phyloP scores from a whole-genome alignment of 2,113 vertebrate species.

The Galbula dea region DNA sequence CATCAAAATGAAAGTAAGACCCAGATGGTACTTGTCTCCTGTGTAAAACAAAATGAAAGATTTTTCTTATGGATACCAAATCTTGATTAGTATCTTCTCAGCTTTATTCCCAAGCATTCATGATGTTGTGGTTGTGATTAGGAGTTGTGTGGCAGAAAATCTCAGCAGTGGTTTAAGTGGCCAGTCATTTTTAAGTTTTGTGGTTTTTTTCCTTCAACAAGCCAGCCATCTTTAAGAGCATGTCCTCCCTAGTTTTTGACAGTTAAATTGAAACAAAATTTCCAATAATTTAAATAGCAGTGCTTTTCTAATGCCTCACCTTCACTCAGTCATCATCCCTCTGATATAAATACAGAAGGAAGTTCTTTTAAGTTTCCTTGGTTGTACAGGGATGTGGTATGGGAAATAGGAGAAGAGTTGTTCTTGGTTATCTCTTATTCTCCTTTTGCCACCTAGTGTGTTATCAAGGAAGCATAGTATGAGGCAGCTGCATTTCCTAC shows the following conservation, averaged over 20 bases:
- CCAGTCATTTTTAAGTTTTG: background rate
- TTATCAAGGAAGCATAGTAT: background rate
- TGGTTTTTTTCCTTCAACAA: background rate
- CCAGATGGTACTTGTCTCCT: background rate
- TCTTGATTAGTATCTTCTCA: background rate
- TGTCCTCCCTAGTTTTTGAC: background rate
- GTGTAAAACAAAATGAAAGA: background rate
- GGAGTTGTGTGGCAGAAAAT: background rate
- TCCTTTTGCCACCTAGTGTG: accelerated
- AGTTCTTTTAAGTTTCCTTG: background rate
- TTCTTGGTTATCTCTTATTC: background rate
- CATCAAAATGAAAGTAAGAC: background rate
- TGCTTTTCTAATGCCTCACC: background rate
- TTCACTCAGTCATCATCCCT: background rate
- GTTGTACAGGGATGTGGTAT: background rate
- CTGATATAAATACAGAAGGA: background rate
- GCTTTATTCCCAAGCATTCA: background rate
- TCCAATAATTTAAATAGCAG: background rate
- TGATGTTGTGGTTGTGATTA: background rate
- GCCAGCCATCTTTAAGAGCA: background rate
- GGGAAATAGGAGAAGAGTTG: background rate
- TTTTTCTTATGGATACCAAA: background rate
- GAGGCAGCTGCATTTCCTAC: background rate
- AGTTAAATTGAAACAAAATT: too few relatives aligned
- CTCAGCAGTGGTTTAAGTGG: background rate